phyloP scores from a whole-genome alignment of 2,888 invertebrate species.

The Platycnemis pennipes region DNA sequence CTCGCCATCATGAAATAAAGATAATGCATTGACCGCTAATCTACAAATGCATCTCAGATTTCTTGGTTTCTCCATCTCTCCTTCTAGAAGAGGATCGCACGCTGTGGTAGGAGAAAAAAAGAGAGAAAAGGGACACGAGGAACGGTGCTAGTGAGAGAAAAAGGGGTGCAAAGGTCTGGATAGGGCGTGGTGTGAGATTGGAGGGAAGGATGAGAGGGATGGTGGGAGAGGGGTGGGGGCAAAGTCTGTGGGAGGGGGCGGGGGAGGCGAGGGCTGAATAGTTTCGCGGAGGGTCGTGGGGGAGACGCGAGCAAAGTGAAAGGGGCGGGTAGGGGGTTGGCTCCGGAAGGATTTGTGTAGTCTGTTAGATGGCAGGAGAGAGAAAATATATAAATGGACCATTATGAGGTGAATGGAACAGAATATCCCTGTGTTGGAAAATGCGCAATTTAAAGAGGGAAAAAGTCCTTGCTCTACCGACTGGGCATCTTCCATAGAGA shows the following conservation, averaged over 20 bases:
- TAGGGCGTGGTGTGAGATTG: not conserved
- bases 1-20: too few species aligned
- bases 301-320: conserved; percentile 20
- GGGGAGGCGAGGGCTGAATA: conserved; percentile 13
- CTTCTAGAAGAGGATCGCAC: not conserved
- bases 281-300: conserved; percentile 3
- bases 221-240: not conserved
- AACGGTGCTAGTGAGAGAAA: not conserved
- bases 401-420: conserved; percentile 13
- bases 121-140: not conserved
- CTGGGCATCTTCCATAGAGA: not conserved
- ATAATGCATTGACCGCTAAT: not conserved
- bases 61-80: not conserved
- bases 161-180: not conserved
- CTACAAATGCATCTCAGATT: not conserved
- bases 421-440: not conserved
- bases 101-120: not conserved
- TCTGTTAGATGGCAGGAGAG: not conserved
- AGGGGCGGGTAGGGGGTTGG: not conserved
- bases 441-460: not conserved
- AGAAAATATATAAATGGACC: conserved; percentile 30
- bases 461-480: not conserved
- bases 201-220: not conserved
- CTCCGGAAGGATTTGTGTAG: not conserved
- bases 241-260: not conserved